Percentiles rank a stretch among this genome's conserved stretches.
phyloP scores from a whole-genome alignment of 2,797 vertebrate species.

The Telmatherina bonti region DNA sequence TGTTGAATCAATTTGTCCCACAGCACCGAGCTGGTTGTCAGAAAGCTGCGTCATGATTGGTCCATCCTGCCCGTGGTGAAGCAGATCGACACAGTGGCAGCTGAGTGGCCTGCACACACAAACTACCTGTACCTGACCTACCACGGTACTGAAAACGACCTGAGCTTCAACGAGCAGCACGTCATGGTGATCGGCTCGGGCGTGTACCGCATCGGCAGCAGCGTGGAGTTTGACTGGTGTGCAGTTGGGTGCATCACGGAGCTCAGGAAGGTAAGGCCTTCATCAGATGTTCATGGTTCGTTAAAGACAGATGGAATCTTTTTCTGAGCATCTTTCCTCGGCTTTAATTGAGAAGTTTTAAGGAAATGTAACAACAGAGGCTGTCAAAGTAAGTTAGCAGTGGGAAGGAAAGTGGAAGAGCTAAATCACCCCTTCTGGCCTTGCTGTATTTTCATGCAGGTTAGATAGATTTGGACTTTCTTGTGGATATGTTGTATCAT shows the following conservation, averaged over 20 bases:
- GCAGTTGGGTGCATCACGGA: conserved; percentile 96
- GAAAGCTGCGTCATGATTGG: conserved; percentile 91
- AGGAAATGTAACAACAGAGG: no score
- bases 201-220: conserved; percentile 97
- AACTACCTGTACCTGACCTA: conserved; percentile 99
- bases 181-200: conserved; percentile 97
- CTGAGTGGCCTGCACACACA: conserved; percentile 95
- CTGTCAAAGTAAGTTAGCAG: no score
- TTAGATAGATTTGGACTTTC: no score
- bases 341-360: no score
- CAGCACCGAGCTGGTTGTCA: conserved; percentile 94
- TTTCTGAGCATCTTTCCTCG: no score
- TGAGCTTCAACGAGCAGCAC: conserved; percentile 87
- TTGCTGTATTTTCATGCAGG: no score
- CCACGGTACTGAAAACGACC: conserved; percentile 88
- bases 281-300: not conserved
- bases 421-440: no score
- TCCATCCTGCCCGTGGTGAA: conserved; percentile 94
- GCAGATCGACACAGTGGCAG: conserved; percentile 97
- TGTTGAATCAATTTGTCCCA: not conserved
- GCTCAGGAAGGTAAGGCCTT: conserved; percentile 88
- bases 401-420: no score
- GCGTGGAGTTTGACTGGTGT: conserved; percentile 98
- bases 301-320: no score
- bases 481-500: no score